Conservation (phyloP, 1,140 invertebrate species). For the Bombus waltoni region DNA sequence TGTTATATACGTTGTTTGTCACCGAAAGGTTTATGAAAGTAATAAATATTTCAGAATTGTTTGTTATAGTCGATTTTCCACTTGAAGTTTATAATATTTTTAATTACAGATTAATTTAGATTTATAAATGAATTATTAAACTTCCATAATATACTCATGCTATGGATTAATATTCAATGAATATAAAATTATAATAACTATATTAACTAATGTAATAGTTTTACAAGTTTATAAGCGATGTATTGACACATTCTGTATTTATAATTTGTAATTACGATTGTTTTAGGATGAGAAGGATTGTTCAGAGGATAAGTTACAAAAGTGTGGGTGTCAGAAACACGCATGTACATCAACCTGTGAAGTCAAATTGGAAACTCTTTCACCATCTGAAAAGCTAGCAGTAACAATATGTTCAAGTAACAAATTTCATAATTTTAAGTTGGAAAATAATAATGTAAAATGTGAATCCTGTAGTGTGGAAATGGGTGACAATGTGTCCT, state of each 20-base stretch:
- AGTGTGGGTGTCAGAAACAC: slow-evolving; percentile 76
- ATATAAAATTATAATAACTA: background rate
- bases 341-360: slow-evolving; percentile 78
- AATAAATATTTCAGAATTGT: background rate
- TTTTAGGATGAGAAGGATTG: slow-evolving; percentile 75
- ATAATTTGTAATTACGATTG: background rate
- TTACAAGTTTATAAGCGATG: background rate
- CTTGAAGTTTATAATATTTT: background rate
- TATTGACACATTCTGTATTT: background rate
- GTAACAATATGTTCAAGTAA: slow-evolving; percentile 64
- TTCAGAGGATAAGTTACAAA: slow-evolving; percentile 71
- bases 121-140: background rate
- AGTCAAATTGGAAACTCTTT: slow-evolving; percentile 79
- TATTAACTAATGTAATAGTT: background rate
- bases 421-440: slow-evolving; percentile 73
- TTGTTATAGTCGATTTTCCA: background rate
- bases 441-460: slow-evolving; percentile 81
- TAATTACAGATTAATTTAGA: background rate
- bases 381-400: slow-evolving; percentile 75
- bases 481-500: slow-evolving; percentile 73
- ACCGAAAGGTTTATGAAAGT: background rate
- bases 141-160: background rate
- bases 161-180: background rate
- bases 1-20: background rate
- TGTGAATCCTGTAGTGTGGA: slow-evolving; percentile 79